Conservation (phyloP, 2,888 invertebrate genomes). For the Phortica okadai region DNA sequence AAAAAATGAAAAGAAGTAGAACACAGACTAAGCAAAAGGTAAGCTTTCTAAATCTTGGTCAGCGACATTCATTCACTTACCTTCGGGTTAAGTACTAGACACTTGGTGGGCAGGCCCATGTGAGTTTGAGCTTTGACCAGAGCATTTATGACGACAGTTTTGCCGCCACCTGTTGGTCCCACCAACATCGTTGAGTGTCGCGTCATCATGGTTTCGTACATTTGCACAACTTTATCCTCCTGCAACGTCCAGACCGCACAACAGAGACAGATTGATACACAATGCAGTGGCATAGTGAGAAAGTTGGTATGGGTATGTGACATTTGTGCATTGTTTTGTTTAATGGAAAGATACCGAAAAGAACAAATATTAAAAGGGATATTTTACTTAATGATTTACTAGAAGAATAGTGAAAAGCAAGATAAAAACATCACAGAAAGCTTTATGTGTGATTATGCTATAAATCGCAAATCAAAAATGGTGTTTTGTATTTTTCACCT, state of each 20-base stretch:
- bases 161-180: slow-evolving; percentile 95
- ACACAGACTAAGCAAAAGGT: slow-evolving; percentile 38
- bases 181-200: slow-evolving; percentile 94
- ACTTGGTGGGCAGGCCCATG: slow-evolving; percentile 87
- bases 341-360: slow-evolving; percentile 54
- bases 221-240: slow-evolving; percentile 92
- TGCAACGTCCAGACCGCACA: slow-evolving; percentile 70
- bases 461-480: slow-evolving; percentile 34
- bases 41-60: slow-evolving; percentile 42
- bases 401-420: slow-evolving; percentile 38
- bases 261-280: slow-evolving; percentile 54
- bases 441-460: slow-evolving; percentile 47
- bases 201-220: slow-evolving; percentile 97
- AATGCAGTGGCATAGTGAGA: slow-evolving; percentile 42
- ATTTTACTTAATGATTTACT: slow-evolving; percentile 1
- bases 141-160: slow-evolving; percentile 88
- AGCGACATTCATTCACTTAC: slow-evolving; percentile 58
- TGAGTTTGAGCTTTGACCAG: slow-evolving; percentile 87
- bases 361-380: slow-evolving; percentile 38
- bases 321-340: slow-evolving; percentile 66
- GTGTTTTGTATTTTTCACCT: slow-evolving; percentile 77
- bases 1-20: slow-evolving; percentile 32
- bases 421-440: slow-evolving; percentile 50
- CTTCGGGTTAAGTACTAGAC: slow-evolving; percentile 91
- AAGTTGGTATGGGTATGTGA: slow-evolving; percentile 44